Percentiles rank a stretch among this genome's conserved stretches.
Conservation (phyloP, 2,113 vertebrate genomes). For the Ageneiosus marmoratus region DNA sequence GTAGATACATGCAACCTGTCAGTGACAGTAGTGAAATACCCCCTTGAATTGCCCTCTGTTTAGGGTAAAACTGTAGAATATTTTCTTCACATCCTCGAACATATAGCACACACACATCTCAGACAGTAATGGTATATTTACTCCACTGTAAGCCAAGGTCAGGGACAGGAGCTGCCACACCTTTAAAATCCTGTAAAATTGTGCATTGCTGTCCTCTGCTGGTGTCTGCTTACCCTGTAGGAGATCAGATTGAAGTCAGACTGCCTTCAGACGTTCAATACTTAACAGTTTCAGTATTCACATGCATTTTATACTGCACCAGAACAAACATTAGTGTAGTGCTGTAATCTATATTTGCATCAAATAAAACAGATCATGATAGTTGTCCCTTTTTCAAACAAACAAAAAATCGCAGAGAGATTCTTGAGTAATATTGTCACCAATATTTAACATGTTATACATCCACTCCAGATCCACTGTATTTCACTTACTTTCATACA, state of each 20-base stretch:
- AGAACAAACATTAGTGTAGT: not conserved
- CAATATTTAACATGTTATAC: not conserved
- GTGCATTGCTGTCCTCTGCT: conserved; percentile 51
- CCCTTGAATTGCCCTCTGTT: not conserved
- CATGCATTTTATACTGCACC: not conserved
- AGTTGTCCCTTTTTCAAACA: not conserved
- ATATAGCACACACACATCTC: not conserved
- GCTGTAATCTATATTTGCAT: not conserved
- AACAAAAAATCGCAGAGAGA: not conserved
- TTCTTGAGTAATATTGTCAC: not conserved
- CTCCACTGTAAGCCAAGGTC: conserved; percentile 13
- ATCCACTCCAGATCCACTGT: not conserved
- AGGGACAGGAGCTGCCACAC: conserved; percentile 20
- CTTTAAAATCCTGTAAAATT: conserved; percentile 24
- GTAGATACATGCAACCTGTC: not conserved
- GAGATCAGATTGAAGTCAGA: not conserved
- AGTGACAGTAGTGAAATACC: not conserved
- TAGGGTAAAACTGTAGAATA: not conserved
- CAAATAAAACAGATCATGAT: not conserved
- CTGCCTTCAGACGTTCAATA: not conserved
- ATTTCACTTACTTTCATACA: not conserved
- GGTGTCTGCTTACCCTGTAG: not conserved
- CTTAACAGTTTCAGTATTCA: not conserved
- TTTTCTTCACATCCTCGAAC: not conserved
- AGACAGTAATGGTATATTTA: conserved; percentile 13